phyloP scores from a whole-genome alignment of 1,140 invertebrate genomes.

The Drosophila albomicans region DNA sequence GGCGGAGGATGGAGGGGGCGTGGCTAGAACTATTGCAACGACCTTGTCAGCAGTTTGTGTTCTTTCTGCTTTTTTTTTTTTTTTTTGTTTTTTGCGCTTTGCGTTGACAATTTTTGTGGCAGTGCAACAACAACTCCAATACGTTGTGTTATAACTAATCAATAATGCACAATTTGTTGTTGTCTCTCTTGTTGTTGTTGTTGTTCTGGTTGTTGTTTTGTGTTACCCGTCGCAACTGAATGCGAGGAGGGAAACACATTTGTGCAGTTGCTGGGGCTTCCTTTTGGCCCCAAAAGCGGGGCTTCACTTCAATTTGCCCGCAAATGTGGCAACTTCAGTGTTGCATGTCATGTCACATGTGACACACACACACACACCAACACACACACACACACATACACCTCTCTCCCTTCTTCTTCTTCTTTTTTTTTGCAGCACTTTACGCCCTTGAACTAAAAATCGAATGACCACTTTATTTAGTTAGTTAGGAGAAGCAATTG shows the following conservation, averaged over 20 bases:
- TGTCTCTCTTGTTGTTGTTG: constrained; percentile 2
- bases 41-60: constrained; percentile 73
- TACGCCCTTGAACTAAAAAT: constrained; percentile 69
- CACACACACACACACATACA: too few species aligned
- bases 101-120: constrained; percentile 69
- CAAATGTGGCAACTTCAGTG: constrained; percentile 27
- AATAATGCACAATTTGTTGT: constrained; percentile 48
- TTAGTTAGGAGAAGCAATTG: constrained; percentile 15
- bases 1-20: not conserved
- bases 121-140: constrained; percentile 32
- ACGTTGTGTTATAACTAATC: constrained; percentile 47
- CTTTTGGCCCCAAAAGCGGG: constrained; percentile 7
- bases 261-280: constrained; percentile 42
- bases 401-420: not conserved
- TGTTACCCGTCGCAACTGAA: constrained; percentile 39
- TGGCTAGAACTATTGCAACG: constrained; percentile 29
- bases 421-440: constrained; percentile 29
- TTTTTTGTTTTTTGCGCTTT: not conserved
- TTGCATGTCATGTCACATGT: constrained; percentile 58
- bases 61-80: constrained; percentile 10
- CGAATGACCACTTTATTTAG: constrained; percentile 36
- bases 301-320: constrained; percentile 38
- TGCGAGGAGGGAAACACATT: constrained; percentile 18
- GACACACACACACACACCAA: not conserved
- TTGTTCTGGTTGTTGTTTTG: not conserved